phyloP scores from a whole-genome alignment of 2,888 invertebrate species.

The Zelleria hepariella region DNA sequence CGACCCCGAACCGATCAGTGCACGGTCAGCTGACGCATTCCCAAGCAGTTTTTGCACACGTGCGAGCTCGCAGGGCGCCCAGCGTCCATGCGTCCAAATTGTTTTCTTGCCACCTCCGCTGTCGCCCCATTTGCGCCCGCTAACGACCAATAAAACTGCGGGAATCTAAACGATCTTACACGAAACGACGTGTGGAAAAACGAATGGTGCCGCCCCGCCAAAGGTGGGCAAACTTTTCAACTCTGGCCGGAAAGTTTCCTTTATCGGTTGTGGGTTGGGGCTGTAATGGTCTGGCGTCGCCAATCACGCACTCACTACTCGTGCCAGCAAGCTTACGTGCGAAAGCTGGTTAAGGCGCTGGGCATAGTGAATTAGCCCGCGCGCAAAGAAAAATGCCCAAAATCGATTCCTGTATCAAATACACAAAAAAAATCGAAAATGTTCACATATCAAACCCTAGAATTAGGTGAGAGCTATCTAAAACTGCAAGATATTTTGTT shows the following conservation, averaged over 20 bases:
- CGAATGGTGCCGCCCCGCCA: background rate
- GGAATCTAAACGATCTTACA: background rate
- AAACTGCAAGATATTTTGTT: too few species aligned
- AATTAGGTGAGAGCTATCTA: too few species aligned
- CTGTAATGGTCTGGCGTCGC: background rate
- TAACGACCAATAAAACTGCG: slow-evolving; percentile 27
- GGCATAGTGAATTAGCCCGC: too few species aligned
- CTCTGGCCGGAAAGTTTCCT: background rate
- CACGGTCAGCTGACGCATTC: slow-evolving; percentile 60
- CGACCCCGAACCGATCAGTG: slow-evolving; percentile 27
- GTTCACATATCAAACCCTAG: too few species aligned
- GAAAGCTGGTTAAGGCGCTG: too few species aligned
- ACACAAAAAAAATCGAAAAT: too few species aligned
- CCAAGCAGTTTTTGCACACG: slow-evolving; percentile 57
- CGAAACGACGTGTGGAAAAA: background rate
- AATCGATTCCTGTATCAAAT: too few species aligned
- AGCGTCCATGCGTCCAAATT: slow-evolving; percentile 29
- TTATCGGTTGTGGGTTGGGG: background rate
- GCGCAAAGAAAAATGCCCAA: too few species aligned
- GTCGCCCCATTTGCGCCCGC: slow-evolving; percentile 27
- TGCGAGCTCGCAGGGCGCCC: slow-evolving; percentile 18
- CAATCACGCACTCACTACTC: background rate
- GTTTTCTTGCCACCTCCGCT: slow-evolving; percentile 49
- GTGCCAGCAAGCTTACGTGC: too few species aligned
- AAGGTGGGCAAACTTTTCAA: background rate